These are phyloP conservation scores for Eilema griseolum DNA, from an alignment of 2,888 invertebrate genomes.

Conservation along the genomic window DNA sequence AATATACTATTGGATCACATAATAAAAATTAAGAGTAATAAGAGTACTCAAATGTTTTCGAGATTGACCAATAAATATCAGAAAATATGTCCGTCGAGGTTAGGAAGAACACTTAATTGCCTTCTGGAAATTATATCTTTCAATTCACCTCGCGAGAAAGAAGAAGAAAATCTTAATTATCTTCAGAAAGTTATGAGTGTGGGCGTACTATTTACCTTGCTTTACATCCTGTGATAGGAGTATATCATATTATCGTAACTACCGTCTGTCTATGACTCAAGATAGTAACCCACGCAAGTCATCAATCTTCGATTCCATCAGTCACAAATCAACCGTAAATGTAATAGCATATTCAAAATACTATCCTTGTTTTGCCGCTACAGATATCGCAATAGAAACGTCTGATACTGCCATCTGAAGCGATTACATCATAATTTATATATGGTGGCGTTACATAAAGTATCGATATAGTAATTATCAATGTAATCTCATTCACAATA, in stretches of 20 bases:
- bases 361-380: constrained; percentile 16
- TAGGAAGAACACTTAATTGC: neutral
- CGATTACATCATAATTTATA: constrained; percentile 41
- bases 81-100: neutral
- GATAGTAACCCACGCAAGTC: neutral
- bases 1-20: constrained; percentile 36
- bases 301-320: constrained; percentile 20
- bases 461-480: constrained; percentile 44
- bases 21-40: constrained; percentile 45
- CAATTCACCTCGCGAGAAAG: neutral
- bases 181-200: neutral
- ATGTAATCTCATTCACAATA: constrained; percentile 45
- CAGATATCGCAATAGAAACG: constrained; percentile 16
- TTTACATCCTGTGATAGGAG: no score
- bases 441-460: constrained; percentile 41
- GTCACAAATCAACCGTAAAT: constrained; percentile 39
- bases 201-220: neutral
- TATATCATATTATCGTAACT: neutral
- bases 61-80: constrained; percentile 27
- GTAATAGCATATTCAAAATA: constrained; percentile 23
- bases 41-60: constrained; percentile 32
- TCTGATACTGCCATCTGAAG: constrained; percentile 14
- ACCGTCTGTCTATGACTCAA: neutral
- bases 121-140: neutral
- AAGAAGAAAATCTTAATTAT: neutral